Evolutionary conservation across 2,113 vertebrate species (phyloP).

Genomic region (Trochalopteron elliotii): DNA sequence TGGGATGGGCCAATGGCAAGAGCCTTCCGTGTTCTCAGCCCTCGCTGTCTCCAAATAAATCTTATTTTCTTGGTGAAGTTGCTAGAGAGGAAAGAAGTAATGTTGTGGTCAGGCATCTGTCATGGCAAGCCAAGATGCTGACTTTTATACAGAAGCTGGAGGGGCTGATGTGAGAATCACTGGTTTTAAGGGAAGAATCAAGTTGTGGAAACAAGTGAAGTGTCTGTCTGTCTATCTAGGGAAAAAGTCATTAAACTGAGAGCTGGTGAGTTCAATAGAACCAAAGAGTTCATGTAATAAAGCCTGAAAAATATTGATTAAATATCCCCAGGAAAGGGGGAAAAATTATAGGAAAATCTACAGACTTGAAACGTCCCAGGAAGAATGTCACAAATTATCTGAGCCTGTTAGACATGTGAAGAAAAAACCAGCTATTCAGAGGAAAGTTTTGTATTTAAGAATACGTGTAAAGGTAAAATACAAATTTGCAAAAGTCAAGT

Average conservation of each 20-base stretch:
- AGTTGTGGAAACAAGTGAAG: neutral
- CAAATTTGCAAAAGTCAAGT: neutral
- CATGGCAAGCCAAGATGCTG: neutral
- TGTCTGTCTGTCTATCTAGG: neutral
- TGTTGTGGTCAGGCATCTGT: neutral
- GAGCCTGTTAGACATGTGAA: neutral
- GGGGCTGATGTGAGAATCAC: fast-evolving
- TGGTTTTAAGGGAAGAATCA: neutral
- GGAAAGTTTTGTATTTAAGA: neutral
- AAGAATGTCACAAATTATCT: neutral
- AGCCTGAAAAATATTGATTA: neutral
- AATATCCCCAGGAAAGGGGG: neutral
- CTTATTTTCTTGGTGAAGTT: neutral
- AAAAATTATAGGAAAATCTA: neutral
- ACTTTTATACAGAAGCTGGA: neutral
- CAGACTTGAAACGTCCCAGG: neutral
- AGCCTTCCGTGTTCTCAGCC: neutral
- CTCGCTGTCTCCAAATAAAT: neutral
- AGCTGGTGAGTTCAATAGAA: neutral
- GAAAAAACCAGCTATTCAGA: neutral
- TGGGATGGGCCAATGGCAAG: neutral
- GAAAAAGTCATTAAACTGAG: neutral
- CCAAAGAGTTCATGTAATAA: neutral
- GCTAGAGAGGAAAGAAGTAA: neutral
- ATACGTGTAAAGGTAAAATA: neutral